Percentiles rank a stretch among this genome's conserved stretches.
Evolutionary conservation across 2,797 vertebrate genomes (phyloP).

Genomic region (Xenops minutus): DNA sequence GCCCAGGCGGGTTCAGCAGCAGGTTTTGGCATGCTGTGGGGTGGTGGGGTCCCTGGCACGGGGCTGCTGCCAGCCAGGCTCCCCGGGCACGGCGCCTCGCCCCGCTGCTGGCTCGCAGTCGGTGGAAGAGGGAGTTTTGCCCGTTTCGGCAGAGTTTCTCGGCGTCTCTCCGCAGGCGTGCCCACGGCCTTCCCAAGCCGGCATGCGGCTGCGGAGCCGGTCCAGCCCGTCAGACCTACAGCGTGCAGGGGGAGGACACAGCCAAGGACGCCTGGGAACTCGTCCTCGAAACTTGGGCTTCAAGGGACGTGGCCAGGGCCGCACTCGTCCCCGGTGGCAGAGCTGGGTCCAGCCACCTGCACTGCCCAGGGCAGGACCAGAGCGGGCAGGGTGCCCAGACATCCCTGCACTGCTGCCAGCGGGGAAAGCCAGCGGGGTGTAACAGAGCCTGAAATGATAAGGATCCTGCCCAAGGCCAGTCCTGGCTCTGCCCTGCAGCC

Average conservation of each 20-base stretch:
- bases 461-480: background rate
- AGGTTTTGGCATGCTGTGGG: background rate
- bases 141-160: conserved; percentile 2
- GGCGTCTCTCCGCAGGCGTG: conserved; percentile 2
- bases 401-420: background rate
- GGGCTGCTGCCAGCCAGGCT: background rate
- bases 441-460: background rate
- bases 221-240: conserved; percentile 50
- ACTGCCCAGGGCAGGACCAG: background rate
- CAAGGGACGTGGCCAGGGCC: background rate
- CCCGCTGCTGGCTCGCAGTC: background rate
- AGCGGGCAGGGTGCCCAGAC: background rate
- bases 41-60: background rate
- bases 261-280: background rate
- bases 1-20: background rate
- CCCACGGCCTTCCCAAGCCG: background rate
- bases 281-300: rapidly evolving
- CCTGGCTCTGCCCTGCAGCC: background rate
- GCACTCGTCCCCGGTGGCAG: background rate
- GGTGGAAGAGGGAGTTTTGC: conserved; percentile 20
- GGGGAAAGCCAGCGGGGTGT: background rate
- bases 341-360: background rate
- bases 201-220: conserved; percentile 6
- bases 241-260: background rate
- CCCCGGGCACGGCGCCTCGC: background rate